A percentile compares a stretch with the other conserved stretches of the same genome.
phyloP scores from a whole-genome alignment of 53 echinoderm and acorn worm species.

The Crossaster papposus region DNA sequence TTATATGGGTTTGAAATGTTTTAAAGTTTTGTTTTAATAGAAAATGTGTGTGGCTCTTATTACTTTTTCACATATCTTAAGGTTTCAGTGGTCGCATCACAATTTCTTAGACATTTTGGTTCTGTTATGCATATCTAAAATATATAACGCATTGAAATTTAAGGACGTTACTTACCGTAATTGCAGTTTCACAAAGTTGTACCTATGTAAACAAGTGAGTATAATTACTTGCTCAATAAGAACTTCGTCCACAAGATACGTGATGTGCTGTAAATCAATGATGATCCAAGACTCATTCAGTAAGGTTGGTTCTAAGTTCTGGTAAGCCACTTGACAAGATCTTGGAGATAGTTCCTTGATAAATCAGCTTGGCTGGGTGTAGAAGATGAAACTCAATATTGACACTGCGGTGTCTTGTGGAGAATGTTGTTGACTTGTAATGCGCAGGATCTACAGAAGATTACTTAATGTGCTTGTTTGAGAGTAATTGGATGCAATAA shows the following conservation, averaged over 20 bases:
- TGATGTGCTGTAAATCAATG: neutral
- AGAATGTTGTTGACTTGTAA: neutral
- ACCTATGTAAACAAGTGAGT: neutral
- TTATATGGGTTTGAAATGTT: neutral
- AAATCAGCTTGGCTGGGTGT: neutral
- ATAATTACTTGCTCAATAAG: neutral
- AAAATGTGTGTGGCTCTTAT: neutral
- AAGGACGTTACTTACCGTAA: too few species aligned
- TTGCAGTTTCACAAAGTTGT: neutral
- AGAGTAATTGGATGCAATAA: neutral
- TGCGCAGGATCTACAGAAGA: neutral
- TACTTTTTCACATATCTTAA: neutral
- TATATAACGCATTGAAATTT: too few species aligned
- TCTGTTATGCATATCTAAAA: neutral
- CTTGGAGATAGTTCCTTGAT: neutral
- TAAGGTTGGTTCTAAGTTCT: neutral
- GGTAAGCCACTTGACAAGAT: neutral
- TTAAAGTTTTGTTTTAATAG: neutral
- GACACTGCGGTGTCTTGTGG: neutral
- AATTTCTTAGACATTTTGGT: neutral
- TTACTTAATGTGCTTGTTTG: constrained; percentile 8
- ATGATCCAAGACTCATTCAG: neutral
- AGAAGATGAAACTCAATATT: neutral
- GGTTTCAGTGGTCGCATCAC: neutral
- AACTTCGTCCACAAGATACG: neutral